Conservation (phyloP, 2,888 invertebrate genomes). For the Papilio demoleus region DNA sequence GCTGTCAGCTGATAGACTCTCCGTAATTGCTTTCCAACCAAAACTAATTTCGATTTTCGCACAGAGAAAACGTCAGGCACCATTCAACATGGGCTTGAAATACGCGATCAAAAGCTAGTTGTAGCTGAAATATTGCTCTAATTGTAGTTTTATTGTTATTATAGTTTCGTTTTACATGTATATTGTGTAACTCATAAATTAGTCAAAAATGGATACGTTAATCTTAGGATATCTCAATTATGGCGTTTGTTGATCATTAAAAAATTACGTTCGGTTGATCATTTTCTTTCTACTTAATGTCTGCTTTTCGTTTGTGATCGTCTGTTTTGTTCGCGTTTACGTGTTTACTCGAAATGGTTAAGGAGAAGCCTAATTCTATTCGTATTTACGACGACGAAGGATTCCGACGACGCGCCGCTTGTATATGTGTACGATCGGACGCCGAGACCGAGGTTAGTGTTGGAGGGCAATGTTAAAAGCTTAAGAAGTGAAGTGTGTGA, state of each 20-base stretch:
- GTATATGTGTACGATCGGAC: constrained; percentile 96
- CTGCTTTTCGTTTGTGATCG: constrained; percentile 69
- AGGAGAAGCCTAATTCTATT: constrained; percentile 97
- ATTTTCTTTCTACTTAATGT: constrained; percentile 82
- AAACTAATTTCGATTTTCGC: constrained; percentile 82
- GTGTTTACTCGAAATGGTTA: constrained; percentile 57
- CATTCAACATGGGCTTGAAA: constrained; percentile 84
- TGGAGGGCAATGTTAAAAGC: constrained; percentile 39
- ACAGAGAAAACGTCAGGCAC: constrained; percentile 83
- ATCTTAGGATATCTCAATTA: constrained; percentile 79
- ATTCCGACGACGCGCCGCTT: constrained; percentile 96
- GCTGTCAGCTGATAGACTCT: constrained; percentile 81
- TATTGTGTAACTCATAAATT: constrained; percentile 81
- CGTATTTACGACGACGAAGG: constrained; percentile 98
- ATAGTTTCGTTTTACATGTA: constrained; percentile 82
- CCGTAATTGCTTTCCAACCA: constrained; percentile 74
- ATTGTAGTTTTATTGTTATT: constrained; percentile 83
- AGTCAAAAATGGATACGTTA: constrained; percentile 83
- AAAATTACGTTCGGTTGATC: constrained; percentile 80
- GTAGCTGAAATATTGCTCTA: constrained; percentile 82
- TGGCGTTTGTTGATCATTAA: constrained; percentile 84
- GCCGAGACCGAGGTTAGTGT: constrained; percentile 94
- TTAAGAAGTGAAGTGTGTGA: constrained; percentile 41
- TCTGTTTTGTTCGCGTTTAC: constrained; percentile 15
- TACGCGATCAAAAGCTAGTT: constrained; percentile 83